A percentile compares a stretch with the other conserved stretches of the same genome.
These are phyloP conservation scores for Sepiola atlantica DNA, from an alignment of 2,888 invertebrate genomes.

Conservation along the genomic window DNA sequence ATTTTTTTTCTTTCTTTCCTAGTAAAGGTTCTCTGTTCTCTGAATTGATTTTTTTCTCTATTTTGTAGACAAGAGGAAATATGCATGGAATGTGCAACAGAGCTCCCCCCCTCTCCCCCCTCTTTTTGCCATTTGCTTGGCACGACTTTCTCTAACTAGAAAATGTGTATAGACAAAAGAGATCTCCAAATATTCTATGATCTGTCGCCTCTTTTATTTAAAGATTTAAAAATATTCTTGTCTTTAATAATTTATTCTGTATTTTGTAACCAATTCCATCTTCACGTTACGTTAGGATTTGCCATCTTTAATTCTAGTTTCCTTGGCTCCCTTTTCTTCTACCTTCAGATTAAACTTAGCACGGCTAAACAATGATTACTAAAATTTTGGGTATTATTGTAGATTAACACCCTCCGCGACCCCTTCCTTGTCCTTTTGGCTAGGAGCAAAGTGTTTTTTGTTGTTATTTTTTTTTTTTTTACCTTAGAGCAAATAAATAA, in stretches of 20 bases:
- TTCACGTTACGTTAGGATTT: background rate
- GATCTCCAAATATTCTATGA: background rate
- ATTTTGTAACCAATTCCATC: background rate
- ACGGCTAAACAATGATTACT: background rate
- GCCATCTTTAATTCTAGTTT: background rate
- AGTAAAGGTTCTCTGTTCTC: background rate
- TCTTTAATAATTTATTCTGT: background rate
- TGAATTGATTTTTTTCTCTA: constrained; percentile 22
- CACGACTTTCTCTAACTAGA: constrained; percentile 32
- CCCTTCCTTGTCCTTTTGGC: no score
- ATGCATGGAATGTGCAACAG: constrained; percentile 19
- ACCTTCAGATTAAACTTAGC: background rate
- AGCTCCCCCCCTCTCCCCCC: background rate
- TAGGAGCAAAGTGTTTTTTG: no score
- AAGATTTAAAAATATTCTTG: background rate
- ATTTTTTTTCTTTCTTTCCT: background rate
- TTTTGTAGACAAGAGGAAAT: constrained; percentile 20
- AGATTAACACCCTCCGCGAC: no score
- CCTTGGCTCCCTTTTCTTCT: background rate
- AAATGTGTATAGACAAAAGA: background rate
- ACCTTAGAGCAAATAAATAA: no score
- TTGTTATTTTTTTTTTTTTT: no score
- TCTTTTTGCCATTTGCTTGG: background rate
- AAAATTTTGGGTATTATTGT: background rate
- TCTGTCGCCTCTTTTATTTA: background rate